Base-by-base conservation (phyloP, 2,113 vertebrate species). In the Microcebus ravelobensis region DNA sequence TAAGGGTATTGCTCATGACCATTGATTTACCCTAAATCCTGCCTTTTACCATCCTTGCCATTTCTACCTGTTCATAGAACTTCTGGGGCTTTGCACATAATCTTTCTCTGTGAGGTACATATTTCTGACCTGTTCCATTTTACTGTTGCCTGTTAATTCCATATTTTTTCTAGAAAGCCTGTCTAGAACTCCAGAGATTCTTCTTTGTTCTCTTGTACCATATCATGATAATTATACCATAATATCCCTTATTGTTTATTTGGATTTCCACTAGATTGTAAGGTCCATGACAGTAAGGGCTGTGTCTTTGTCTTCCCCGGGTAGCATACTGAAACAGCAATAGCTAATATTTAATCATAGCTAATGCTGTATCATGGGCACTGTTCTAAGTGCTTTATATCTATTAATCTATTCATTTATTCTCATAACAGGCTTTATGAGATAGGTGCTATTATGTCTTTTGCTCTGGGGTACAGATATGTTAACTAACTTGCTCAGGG, bases 341-440 rank as follows among this genome's bases (percentile, higher is more conserved):
- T 48, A 74, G 18, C 29, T 57, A 57, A 57, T 57, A 57, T 57
- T 57, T 76, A 45, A n/a, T 94, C 74, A 81, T 79, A 77, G 31
- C 59, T 87, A 48, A 61, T 76, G 21, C 3, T 80, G 0, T 93
- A 42, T 82, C 11, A 31, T 39, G 15, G 57, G 25, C 34, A 74
- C 29, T 81, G n/a, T 77, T 45, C 31, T 83, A 45, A 76, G n/a
- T 76, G 18, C 57, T 93, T 82, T 77, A 42, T 13, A n/a, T 83
- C 23, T 77, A n/a, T 88, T 92, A 67, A 73, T 80, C 90, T 55
- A 55, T 55, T 57, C 20, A 82, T 90, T 90, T 94, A 55, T 67
- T 87, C 18, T 52, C 73, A 59, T 48, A 85, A 7, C 52, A 27
- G 31, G n/a, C 34, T 90, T 77, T 90, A 39, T 90, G 67, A 90